Percentiles rank a stretch among this genome's conserved stretches.
Evolutionary conservation across 2,113 vertebrate species (phyloP).

Genomic region (Microcebus lehilahytsara): DNA sequence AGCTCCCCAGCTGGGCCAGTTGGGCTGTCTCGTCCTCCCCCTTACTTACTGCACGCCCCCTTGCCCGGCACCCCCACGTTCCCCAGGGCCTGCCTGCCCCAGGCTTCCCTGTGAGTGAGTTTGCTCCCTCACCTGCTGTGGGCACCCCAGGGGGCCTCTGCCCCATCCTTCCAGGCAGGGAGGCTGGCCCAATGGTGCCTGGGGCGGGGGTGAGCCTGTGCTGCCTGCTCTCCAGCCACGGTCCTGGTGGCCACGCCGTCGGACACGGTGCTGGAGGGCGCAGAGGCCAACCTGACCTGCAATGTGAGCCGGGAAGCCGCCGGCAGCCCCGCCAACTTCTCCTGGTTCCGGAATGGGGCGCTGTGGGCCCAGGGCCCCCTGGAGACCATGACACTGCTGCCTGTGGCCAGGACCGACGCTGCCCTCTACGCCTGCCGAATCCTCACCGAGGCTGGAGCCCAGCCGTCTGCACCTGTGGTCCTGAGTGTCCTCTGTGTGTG

Average conservation of each 20-base stretch:
- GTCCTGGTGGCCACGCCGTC: slow-evolving; percentile 76
- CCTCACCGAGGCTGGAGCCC: background rate
- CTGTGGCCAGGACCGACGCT: slow-evolving; percentile 20
- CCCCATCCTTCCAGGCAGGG: background rate
- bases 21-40: background rate
- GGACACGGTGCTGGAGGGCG: slow-evolving; percentile 55
- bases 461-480: slow-evolving; percentile 70
- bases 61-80: background rate
- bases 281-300: slow-evolving; percentile 78
- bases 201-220: background rate
- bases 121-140: background rate
- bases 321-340: slow-evolving; percentile 51
- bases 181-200: no score
- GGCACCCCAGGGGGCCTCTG: background rate
- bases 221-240: slow-evolving; percentile 66
- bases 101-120: background rate
- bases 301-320: background rate
- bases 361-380: slow-evolving; percentile 58
- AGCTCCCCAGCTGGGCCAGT: background rate
- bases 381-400: background rate
- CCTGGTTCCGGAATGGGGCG: slow-evolving; percentile 80
- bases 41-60: background rate
- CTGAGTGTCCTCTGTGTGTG: slow-evolving; percentile 84
- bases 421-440: slow-evolving; percentile 79
- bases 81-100: background rate